These are phyloP conservation scores for Toxotes jaculatrix DNA, from an alignment of 2,113 vertebrate genomes.

Conservation along the genomic window DNA sequence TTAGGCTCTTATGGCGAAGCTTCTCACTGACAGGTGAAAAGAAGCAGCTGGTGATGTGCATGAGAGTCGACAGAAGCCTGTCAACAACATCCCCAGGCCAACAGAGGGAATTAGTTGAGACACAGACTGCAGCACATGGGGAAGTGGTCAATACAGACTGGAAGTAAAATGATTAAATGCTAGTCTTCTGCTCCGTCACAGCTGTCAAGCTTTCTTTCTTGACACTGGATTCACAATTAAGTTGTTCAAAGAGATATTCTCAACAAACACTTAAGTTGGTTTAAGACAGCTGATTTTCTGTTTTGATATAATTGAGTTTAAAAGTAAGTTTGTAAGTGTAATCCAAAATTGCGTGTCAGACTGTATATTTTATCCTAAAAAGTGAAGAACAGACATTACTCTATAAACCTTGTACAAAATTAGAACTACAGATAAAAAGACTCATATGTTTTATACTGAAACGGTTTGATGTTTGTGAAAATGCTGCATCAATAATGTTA, in stretches of 20 bases:
- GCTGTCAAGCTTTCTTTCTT: neutral
- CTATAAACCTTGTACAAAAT: neutral
- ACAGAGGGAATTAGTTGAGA: constrained; percentile 8
- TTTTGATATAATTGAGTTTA: neutral
- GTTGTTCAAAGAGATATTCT: neutral
- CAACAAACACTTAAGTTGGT: neutral
- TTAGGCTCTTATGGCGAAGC: constrained; percentile 5
- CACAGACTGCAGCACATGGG: neutral
- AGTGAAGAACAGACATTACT: neutral
- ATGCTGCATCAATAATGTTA: neutral
- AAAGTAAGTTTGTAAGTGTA: neutral
- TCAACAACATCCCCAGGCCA: constrained; percentile 21
- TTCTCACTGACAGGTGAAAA: constrained; percentile 42
- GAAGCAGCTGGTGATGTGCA: constrained; percentile 29
- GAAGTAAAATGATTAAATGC: neutral
- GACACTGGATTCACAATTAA: neutral
- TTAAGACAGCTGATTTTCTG: neutral
- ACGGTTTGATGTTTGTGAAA: neutral
- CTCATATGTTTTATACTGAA: neutral
- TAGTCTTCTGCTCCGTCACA: neutral
- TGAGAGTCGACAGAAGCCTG: constrained; percentile 32
- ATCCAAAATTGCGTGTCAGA: neutral
- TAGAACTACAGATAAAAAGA: neutral
- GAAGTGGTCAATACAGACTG: neutral
- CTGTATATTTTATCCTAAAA: neutral